Conservation (phyloP, 2,113 vertebrate species). For the Charina bottae region DNA sequence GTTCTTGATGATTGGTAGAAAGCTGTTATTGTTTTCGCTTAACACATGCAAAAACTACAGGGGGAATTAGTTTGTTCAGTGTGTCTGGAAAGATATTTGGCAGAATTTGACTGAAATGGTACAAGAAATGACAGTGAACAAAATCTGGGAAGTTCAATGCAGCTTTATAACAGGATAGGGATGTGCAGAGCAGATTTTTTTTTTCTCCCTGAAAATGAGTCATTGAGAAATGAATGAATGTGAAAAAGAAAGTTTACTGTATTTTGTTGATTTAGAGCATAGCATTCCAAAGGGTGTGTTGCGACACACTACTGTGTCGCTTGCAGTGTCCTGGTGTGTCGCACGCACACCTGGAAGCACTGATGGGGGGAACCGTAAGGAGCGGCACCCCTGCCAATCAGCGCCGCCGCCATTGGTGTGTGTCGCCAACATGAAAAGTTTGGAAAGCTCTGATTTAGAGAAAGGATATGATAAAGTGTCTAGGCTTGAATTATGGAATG, state of each 20-base stretch:
- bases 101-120: not conserved
- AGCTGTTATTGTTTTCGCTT: not conserved
- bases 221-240: not conserved
- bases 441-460: too few relatives aligned
- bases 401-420: too few relatives aligned
- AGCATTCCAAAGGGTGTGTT: too few relatives aligned
- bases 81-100: not conserved
- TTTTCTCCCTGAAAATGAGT: not conserved
- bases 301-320: too few relatives aligned
- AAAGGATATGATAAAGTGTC: too few relatives aligned
- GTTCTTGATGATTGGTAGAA: not conserved
- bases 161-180: not conserved
- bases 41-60: not conserved
- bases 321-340: too few relatives aligned
- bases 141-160: not conserved
- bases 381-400: too few relatives aligned
- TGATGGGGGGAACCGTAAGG: too few relatives aligned
- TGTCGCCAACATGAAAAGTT: too few relatives aligned
- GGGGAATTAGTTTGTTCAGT: not conserved
- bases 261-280: not conserved
- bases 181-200: not conserved
- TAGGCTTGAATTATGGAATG: too few relatives aligned
- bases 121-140: not conserved
- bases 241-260: not conserved
- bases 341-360: too few relatives aligned